Conservation (phyloP, 2,888 invertebrate genomes). For the Steinernema scapterisci region DNA sequence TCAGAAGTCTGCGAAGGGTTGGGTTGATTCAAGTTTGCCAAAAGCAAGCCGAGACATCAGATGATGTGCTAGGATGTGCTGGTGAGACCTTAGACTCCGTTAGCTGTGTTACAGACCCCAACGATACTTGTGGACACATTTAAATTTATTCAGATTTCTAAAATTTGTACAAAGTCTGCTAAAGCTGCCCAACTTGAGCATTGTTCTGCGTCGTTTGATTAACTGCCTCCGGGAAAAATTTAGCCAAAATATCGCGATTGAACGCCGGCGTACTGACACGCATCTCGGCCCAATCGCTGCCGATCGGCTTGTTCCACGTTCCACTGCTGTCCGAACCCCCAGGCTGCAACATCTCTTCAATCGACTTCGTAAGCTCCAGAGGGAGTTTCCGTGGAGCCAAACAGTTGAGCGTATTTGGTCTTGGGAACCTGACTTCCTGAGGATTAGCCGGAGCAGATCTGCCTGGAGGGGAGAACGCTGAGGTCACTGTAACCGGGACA, state of each 20-base stretch:
- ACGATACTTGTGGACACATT: no score
- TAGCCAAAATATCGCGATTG: slow-evolving; percentile 59
- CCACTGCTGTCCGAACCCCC: slow-evolving; percentile 43
- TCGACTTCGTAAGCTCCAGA: slow-evolving; percentile 58
- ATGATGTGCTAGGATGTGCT: no score
- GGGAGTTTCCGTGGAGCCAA: slow-evolving; percentile 49
- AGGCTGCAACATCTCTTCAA: slow-evolving; percentile 58
- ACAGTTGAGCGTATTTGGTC: not conserved
- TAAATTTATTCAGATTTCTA: no score
- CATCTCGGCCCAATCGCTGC: slow-evolving; percentile 45
- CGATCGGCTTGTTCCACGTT: slow-evolving; percentile 45
- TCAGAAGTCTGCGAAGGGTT: no score
- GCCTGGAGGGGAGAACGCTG: slow-evolving; percentile 11
- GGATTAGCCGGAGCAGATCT: not conserved
- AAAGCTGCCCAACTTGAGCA: slow-evolving; percentile 25
- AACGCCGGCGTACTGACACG: slow-evolving; percentile 56
- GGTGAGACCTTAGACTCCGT: no score
- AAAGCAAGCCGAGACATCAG: no score
- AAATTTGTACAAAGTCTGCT: not conserved
- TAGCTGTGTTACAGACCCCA: no score
- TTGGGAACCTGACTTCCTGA: not conserved
- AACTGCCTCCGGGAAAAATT: slow-evolving; percentile 59
- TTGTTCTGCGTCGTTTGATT: slow-evolving; percentile 32
- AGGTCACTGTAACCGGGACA: not conserved
- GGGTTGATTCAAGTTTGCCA: no score